A percentile compares a stretch with the other conserved stretches of the same genome.
Evolutionary conservation across 2,888 invertebrate species (phyloP).

Genomic region (Andrena bicolor): DNA sequence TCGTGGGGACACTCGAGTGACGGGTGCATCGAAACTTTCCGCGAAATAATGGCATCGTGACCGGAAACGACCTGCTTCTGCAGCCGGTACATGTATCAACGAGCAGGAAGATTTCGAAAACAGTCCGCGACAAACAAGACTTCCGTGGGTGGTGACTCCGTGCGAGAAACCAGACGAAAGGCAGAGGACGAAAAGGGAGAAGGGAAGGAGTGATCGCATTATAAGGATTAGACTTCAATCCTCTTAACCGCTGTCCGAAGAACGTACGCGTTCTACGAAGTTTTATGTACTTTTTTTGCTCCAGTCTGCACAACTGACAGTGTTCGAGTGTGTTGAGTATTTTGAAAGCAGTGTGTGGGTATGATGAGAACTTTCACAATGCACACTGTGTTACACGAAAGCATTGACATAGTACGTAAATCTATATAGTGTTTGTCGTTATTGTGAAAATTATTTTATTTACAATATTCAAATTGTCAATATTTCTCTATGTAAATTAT

Average conservation of each 20-base stretch:
- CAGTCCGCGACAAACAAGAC: slow-evolving; percentile 54
- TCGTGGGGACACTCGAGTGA: slow-evolving; percentile 45
- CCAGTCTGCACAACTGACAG: background rate
- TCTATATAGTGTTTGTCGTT: no score
- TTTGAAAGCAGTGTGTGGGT: no score
- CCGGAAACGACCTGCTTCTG: slow-evolving; percentile 41
- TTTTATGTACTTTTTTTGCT: slow-evolving; percentile 28
- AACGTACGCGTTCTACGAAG: slow-evolving; percentile 15
- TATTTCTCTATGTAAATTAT: no score
- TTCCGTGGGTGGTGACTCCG: slow-evolving; percentile 11
- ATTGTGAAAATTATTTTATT: no score
- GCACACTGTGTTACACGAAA: no score
- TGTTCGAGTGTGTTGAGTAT: no score
- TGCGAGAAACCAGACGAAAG: slow-evolving; percentile 10
- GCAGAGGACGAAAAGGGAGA: background rate
- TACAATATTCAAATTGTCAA: no score
- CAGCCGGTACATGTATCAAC: slow-evolving; percentile 25
- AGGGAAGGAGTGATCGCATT: slow-evolving; percentile 52
- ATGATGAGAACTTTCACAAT: no score
- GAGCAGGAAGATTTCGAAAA: slow-evolving; percentile 42
- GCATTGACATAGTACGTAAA: no score
- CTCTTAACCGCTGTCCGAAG: slow-evolving; percentile 17
- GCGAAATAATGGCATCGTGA: slow-evolving; percentile 53
- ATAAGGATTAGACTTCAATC: slow-evolving; percentile 53
- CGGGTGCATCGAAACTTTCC: slow-evolving; percentile 50